phyloP scores from a whole-genome alignment of 2,113 vertebrate species.

The Tinamus guttatus region DNA sequence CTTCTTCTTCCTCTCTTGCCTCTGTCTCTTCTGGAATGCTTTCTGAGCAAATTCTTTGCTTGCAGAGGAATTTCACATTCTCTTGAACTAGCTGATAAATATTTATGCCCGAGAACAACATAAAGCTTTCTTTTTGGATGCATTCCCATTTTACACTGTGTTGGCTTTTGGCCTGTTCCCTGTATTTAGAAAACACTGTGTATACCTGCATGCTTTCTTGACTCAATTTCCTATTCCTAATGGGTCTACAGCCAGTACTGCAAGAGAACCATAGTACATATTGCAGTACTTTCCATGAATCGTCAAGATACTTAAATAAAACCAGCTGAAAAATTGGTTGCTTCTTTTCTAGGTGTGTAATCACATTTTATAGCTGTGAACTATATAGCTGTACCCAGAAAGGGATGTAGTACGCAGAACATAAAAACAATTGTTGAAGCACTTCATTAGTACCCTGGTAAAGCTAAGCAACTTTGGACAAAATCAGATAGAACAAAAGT shows the following conservation, averaged over 20 bases:
- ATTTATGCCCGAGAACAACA: conserved; percentile 71
- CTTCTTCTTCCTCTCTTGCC: conserved; percentile 13
- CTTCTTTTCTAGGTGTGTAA: neutral
- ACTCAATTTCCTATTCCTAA: conserved; percentile 52
- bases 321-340: neutral
- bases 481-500: neutral
- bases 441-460: neutral
- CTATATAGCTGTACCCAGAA: neutral
- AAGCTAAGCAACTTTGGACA: neutral
- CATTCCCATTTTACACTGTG: conserved; percentile 68
- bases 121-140: conserved; percentile 68
- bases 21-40: conserved; percentile 47
- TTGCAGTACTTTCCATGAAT: conserved; percentile 8
- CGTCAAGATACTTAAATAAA: conserved; percentile 19
- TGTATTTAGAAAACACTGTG: conserved; percentile 68
- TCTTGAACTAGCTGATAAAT: conserved; percentile 70
- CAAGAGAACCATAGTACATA: neutral
- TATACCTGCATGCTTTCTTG: conserved; percentile 68
- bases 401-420: neutral
- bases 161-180: conserved; percentile 72
- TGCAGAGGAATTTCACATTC: conserved; percentile 60
- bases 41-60: conserved; percentile 67
- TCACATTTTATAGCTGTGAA: neutral
- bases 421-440: neutral
- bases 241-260: conserved; percentile 15